Evolutionary conservation across 1,140 invertebrate species (phyloP).

Genomic region (Pogonus chalceus): DNA sequence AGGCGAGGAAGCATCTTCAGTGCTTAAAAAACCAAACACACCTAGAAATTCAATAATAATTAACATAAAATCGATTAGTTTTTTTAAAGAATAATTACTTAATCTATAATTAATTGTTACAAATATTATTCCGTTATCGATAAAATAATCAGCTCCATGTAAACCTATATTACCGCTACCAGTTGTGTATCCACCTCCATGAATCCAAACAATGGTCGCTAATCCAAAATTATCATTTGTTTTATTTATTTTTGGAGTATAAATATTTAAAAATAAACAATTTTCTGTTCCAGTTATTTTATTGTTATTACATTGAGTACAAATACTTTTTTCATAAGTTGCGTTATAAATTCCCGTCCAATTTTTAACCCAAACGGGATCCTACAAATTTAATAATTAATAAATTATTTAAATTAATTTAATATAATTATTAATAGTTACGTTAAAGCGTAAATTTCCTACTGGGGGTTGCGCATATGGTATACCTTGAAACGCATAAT

Average conservation of each 20-base stretch:
- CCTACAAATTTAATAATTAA: background rate
- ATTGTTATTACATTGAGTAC: background rate
- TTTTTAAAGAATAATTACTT: too few species aligned
- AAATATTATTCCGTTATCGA: conserved; percentile 39
- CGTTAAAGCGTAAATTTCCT: conserved; percentile 10
- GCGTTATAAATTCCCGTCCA: background rate
- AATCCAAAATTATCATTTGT: background rate
- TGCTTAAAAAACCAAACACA: conserved; percentile 19
- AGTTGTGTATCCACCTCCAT: conserved; percentile 26
- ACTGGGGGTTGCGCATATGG: conserved; percentile 11
- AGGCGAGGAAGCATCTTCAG: conserved; percentile 25
- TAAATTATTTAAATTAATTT: background rate
- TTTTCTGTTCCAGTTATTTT: background rate
- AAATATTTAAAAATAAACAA: background rate
- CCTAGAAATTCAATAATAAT: background rate
- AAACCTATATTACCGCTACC: conserved; percentile 23
- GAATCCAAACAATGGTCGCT: conserved; percentile 30
- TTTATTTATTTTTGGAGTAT: background rate
- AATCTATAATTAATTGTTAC: conserved; percentile 46
- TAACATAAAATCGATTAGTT: too few species aligned
- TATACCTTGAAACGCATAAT: conserved; percentile 3
- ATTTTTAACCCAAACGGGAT: background rate
- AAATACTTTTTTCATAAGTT: background rate
- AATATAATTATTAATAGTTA: conserved; percentile 1
- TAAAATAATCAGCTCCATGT: conserved; percentile 35